Conservation (phyloP, 2,113 vertebrate species). For the Rafetus swinhoei region DNA sequence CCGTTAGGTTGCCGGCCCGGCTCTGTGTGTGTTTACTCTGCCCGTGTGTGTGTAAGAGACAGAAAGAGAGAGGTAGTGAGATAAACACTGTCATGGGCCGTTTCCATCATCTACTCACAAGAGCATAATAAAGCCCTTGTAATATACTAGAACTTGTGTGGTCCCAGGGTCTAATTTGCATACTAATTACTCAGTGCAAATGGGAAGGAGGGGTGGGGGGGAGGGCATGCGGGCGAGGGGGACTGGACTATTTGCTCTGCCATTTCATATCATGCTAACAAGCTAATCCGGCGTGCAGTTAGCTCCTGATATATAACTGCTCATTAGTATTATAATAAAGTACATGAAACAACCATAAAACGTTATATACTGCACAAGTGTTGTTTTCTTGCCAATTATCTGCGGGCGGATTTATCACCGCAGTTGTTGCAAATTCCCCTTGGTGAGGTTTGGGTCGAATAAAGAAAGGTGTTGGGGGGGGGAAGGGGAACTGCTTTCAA, state of each 20-base stretch:
- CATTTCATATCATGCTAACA: constrained; percentile 93
- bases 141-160: constrained; percentile 99
- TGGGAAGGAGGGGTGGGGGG: constrained; percentile 84
- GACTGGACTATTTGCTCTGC: constrained; percentile 88
- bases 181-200: constrained; percentile 99
- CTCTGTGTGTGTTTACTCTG: constrained; percentile 75
- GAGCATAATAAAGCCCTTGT: constrained; percentile 98
- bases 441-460: constrained; percentile 88
- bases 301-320: constrained; percentile 94
- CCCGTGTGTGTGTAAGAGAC: constrained; percentile 60
- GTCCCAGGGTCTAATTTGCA: constrained; percentile 98
- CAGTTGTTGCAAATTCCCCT: constrained; percentile 90
- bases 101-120: constrained; percentile 90
- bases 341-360: constrained; percentile 98
- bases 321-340: constrained; percentile 98
- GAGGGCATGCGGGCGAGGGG: constrained; percentile 76
- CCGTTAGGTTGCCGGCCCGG: constrained; percentile 61
- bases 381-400: constrained; percentile 98
- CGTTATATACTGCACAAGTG: constrained; percentile 98
- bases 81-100: constrained; percentile 88
- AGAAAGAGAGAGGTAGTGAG: constrained; percentile 81
- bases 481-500: constrained; percentile 84
- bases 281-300: constrained; percentile 92
- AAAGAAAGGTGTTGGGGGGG: constrained; percentile 86
- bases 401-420: constrained; percentile 94